Evolutionary conservation across 2,888 invertebrate genomes (phyloP), one percentile per base, ranked within the genome.

Genomic region (Phengaris alcon): DNA sequence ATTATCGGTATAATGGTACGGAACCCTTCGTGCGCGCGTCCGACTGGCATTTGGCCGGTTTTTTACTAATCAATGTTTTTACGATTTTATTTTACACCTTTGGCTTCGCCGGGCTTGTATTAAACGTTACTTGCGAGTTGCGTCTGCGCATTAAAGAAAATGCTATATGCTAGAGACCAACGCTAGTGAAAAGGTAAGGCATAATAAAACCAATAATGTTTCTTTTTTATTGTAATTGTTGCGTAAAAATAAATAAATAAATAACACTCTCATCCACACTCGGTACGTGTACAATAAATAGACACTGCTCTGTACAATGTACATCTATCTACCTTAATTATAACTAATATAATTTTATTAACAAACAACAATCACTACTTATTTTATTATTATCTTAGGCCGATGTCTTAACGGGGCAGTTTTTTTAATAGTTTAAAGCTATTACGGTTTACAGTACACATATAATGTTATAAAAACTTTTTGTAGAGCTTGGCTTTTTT

Each of bases 251-350:
- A 84, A 83, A 87, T 86, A 86, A 87, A 87, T 87, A 88, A 86
- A 87, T 87, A 86, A 81, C 85, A 84, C 83, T 85, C 82, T 85
- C 85, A 83, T 81, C 75, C 86, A 82, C 84, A 73, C 78, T 59
- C 80, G 83, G 77, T 80, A 82, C 83, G 79, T 74, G 77, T 76
- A 83, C 82, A 83, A 85, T 85, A 87, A 85, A 86, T 85, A 87
- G 82, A 83, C 82, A 83, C 79, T 76, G 44, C 74, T 77, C 74
- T 68, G 70, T 76, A 78, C 80, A 80, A 76, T 68, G 70, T 76
- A 78, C 80, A 80, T 77, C 75, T 78, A 80, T 77, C 75, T 78
- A 76, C 74, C 77, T 75, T 77, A 79, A 73, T 74, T 55, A 68
- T 52, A 64, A 74, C 48, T 72, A 76, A 57, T 74, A 74, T 55